Evolutionary conservation across 2,888 invertebrate species (phyloP), one percentile per base, ranked within the genome.

Genomic region (Lasioglossum morio): DNA sequence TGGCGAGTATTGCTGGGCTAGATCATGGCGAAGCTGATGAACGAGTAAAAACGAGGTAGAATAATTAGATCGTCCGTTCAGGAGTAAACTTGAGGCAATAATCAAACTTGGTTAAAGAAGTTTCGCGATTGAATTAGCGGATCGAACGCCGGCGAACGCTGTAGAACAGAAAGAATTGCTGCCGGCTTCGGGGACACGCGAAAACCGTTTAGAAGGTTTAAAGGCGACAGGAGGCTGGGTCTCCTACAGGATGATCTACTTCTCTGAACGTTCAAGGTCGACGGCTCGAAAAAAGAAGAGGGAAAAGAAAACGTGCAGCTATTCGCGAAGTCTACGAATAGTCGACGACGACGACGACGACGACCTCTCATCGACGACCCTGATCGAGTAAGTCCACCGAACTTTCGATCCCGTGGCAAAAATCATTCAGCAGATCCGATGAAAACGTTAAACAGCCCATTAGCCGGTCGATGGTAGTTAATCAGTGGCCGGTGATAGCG

Each of bases 401-500:
- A 37, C 69, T 19, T 23, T 69, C 69, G n/a, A 34, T 34, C 66
- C 16, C 23, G 23, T 10, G n/a, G 23, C 2, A 40, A 69, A 69
- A 69, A 69, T 69, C 37, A 23, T 34, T 37, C 23, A 10, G 10
- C 23, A 10, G 23, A 69, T 69, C 34, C 37, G 34, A 37, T n/a
- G 12, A 34, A 57, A 74, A 37, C 53, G 34, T 74, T 53, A 37
- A 74, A 37, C 53, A 74, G 34, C n/a, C 53, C n/a, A 37, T 74
- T 74, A 74, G 53, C n/a, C 14, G 30, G 37, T 37, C 46, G 53
- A 37, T 37, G 48, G 48, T 37, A 57, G 74, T 53, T 53, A 53
- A 53, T 74, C 53, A 74, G 53, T n/a, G 37, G 69, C 69, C 53
- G 53, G 23, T 53, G 74, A 74, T 57, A 74, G 74, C 74, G 37